Conservation (phyloP, 1,140 invertebrate genomes). For the Geopemphigus sp. region DNA sequence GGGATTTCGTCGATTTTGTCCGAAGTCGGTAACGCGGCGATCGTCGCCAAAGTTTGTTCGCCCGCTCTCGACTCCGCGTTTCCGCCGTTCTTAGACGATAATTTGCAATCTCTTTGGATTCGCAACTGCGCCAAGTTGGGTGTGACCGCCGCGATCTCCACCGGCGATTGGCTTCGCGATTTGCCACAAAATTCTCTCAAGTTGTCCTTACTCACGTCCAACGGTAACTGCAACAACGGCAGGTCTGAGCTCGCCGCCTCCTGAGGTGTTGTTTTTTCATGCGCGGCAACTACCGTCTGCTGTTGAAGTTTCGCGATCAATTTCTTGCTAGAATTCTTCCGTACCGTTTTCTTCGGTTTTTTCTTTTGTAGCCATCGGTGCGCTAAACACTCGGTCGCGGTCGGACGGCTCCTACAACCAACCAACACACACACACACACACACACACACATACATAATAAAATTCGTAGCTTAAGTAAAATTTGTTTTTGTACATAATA, state of each 20-base stretch:
- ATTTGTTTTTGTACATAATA: no score
- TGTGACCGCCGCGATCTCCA: neutral
- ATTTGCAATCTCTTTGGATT: neutral
- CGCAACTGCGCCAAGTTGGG: neutral
- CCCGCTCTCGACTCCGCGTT: neutral
- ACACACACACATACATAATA: slow-evolving; percentile 47
- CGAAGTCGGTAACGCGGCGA: no score
- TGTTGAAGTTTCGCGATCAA: neutral
- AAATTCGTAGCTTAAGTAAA: slow-evolving; percentile 15
- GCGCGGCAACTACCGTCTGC: neutral
- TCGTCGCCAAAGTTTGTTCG: neutral
- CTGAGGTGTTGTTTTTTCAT: neutral
- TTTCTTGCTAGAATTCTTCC: slow-evolving; percentile 1
- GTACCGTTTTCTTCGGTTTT: slow-evolving; percentile 31
- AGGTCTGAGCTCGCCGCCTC: neutral
- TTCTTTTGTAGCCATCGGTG: slow-evolving; percentile 68
- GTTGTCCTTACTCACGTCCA: slow-evolving; percentile 14
- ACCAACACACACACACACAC: slow-evolving; percentile 56
- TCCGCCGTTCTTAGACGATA: neutral
- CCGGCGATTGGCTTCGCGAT: slow-evolving; percentile 18
- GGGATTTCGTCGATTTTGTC: neutral
- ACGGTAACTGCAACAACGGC: neutral
- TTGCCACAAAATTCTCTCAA: slow-evolving; percentile 15
- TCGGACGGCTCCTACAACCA: slow-evolving; percentile 69
- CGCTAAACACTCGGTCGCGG: slow-evolving; percentile 69